Base-by-base conservation (phyloP, 2,797 vertebrate genomes). In the Lepilemur septentrionalis region DNA sequence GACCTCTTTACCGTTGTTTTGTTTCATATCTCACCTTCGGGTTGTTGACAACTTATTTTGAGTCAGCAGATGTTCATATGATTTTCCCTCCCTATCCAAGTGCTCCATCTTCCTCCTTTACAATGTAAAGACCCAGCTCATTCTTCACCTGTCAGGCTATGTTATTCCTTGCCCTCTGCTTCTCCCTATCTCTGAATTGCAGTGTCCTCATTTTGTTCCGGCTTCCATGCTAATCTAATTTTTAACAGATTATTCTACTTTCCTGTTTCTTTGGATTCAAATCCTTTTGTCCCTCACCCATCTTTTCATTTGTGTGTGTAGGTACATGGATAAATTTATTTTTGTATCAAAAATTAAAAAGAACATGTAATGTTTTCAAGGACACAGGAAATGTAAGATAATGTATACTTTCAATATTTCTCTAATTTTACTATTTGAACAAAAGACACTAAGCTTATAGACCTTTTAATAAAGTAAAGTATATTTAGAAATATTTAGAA, bases 171-270 rank as follows among this genome's bases (percentile, higher is more conserved):
- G 82, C n/a, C 92, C 75, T 97, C 96, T 94, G 1, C 69, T 72
- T 96, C 86, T 95, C 46, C 67, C 57, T 97, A 0, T 96, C 95
- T 98, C 48, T 55, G 86, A 96, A 82, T 73, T 97, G 25, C 91
- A 96, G 85, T 75, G 32, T 70, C 59, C 61, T 98, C 97, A 98
- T 97, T 98, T 89, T 92, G 79, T 98, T 38, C 95, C 98, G 91
- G 72, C 70, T 96, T 90, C 96, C 90, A 90, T 17, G 17, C 43
- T 98, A 85, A 89, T 93, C 94, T 98, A 96, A 98, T 98, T 98
- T 97, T 79, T 97, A 95, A 84, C 32, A 96, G n/a, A 63, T 95
- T 95, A 70, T 41, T 82, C 95, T 87, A 97, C 25, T 78, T 76
- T 94, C 17, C 72, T 85, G 3, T 83, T 97, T 96, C 87, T 95